These are phyloP conservation scores for Brenthis daphne DNA, from an alignment of 2,888 invertebrate species.

Conservation along the genomic window DNA sequence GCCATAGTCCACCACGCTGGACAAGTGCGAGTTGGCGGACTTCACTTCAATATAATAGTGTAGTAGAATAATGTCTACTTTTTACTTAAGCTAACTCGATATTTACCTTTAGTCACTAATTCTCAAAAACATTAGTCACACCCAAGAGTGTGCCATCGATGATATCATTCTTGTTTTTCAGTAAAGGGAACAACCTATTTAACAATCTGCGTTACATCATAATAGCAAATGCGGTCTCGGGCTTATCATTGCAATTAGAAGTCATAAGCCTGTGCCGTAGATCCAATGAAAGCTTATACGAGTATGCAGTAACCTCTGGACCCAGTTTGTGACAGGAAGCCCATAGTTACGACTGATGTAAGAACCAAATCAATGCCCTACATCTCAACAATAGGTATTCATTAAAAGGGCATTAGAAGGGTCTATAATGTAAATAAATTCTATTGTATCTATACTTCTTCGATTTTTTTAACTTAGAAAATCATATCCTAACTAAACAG, in stretches of 20 bases:
- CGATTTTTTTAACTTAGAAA: background rate
- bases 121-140: background rate
- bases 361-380: slow-evolving; percentile 31
- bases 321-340: slow-evolving; percentile 59
- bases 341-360: slow-evolving; percentile 47
- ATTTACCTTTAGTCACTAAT: background rate
- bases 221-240: background rate
- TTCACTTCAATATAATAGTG: no score
- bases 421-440: background rate
- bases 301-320: slow-evolving; percentile 47
- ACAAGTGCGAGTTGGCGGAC: no score
- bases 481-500: no score
- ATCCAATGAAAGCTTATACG: slow-evolving; percentile 20
- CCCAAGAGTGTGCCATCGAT: background rate
- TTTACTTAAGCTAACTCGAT: no score
- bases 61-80: no score
- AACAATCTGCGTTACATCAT: slow-evolving; percentile 11
- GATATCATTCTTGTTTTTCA: background rate
- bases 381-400: slow-evolving; percentile 26
- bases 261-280: background rate
- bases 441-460: background rate
- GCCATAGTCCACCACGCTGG: no score
- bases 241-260: slow-evolving; percentile 15
- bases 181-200: slow-evolving; percentile 17
- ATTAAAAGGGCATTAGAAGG: background rate